Percentiles rank a stretch among this genome's conserved stretches.
Evolutionary conservation across 92 coral and sea anemone species (phyloP).

Genomic region (Phenganax marumi): DNA sequence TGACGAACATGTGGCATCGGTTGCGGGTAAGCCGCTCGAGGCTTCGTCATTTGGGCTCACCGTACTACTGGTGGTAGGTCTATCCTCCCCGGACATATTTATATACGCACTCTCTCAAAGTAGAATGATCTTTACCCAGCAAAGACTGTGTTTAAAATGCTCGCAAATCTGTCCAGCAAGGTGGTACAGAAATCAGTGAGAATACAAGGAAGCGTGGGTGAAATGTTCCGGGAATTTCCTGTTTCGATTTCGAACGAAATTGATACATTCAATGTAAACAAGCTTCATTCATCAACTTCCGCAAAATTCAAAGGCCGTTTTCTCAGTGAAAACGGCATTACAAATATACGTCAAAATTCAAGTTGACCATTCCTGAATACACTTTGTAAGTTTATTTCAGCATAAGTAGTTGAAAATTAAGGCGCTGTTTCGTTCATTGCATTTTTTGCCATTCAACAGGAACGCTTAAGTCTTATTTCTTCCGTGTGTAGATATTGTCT

Average conservation of each 20-base stretch:
- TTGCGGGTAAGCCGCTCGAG: background rate
- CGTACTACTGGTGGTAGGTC: background rate
- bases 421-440: no score
- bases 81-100: background rate
- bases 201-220: background rate
- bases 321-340: no score
- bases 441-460: no score
- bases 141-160: background rate
- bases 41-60: background rate
- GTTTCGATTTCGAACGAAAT: slow-evolving; percentile 8
- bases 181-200: background rate
- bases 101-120: background rate
- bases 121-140: background rate
- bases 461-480: no score
- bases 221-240: background rate
- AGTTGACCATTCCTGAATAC: no score
- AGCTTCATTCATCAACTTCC: no score
- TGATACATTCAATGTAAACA: background rate
- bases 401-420: no score
- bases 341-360: no score
- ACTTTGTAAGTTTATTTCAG: no score
- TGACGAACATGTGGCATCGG: background rate
- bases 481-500: no score
- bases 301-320: no score
- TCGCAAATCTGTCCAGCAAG: background rate